Conservation (phyloP, 2,797 vertebrate species). For the Poeciliopsis paucimaculata region DNA sequence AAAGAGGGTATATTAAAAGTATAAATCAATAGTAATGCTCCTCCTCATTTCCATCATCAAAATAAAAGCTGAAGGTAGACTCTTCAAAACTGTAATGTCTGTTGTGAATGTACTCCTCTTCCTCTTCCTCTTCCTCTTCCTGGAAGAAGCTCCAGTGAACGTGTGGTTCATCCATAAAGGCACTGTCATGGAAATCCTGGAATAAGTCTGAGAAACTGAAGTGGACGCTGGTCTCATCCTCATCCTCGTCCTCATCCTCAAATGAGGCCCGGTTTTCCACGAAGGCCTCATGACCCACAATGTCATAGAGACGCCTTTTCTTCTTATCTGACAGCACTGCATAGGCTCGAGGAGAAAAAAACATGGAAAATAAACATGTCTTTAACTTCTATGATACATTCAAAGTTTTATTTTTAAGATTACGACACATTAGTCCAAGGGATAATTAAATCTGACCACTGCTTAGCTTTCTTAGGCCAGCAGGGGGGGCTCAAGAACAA, state of each 20-base stretch:
- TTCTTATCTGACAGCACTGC: conserved; percentile 67
- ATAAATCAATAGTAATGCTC: conserved; percentile 25
- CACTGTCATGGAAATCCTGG: conserved; percentile 30
- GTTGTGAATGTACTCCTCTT: conserved; percentile 22
- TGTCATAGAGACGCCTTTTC: conserved; percentile 67
- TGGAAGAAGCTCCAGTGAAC: conserved; percentile 48
- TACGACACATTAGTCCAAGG: neutral
- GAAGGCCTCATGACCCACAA: conserved; percentile 57
- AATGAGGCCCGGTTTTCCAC: conserved; percentile 13
- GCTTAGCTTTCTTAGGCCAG: neutral
- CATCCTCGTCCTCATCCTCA: neutral
- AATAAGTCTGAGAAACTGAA: conserved; percentile 62
- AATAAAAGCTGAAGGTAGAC: conserved; percentile 26
- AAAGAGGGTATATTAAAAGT: conserved; percentile 6
- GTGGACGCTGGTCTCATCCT: conserved; percentile 9
- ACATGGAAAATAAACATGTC: too few species aligned
- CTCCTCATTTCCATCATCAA: conserved; percentile 44
- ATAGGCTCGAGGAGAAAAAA: conserved; percentile 59
- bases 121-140: conserved; percentile 29
- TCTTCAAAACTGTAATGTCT: conserved; percentile 30
- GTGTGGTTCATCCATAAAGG: conserved; percentile 30
- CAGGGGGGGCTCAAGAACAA: neutral
- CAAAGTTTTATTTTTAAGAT: neutral
- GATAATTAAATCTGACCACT: too few species aligned
- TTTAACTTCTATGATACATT: neutral